phyloP scores from a whole-genome alignment of 1,140 invertebrate genomes.

The Rhizoglyphus robini region DNA sequence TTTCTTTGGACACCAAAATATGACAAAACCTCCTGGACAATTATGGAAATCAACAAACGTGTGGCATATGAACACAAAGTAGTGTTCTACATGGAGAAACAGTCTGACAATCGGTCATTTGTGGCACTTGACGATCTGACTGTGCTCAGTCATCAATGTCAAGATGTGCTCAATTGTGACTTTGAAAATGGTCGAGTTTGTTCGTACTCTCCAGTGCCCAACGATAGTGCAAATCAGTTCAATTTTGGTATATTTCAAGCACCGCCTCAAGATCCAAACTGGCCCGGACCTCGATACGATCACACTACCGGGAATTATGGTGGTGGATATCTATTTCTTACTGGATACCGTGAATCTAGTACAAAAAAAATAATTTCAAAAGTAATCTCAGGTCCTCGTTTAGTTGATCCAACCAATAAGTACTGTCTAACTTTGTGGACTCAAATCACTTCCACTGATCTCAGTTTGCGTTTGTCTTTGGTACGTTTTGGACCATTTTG shows the following conservation, averaged over 20 bases:
- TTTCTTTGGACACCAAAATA: not conserved
- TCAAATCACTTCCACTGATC: not conserved
- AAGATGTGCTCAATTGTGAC: constrained; percentile 17
- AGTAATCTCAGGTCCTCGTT: not conserved
- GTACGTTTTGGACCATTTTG: not conserved
- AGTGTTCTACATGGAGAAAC: not conserved
- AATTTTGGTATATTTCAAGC: not conserved
- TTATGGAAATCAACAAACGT: not conserved
- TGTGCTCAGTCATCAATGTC: constrained; percentile 13
- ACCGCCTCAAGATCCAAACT: not conserved
- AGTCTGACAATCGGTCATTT: not conserved
- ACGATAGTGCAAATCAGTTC: not conserved
- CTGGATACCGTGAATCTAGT: not conserved
- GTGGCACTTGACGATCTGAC: constrained; percentile 26
- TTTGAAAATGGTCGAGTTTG: constrained; percentile 21
- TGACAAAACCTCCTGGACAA: constrained; percentile 1
- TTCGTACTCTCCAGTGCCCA: not conserved
- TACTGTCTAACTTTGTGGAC: not conserved
- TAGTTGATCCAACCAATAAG: not conserved
- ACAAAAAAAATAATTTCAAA: not conserved
- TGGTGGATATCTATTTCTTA: constrained; percentile 8
- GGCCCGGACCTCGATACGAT: constrained; percentile 7
- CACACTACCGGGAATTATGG: not conserved
- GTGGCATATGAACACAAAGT: not conserved
- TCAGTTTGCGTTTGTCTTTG: not conserved